Evolutionary conservation across 2,113 vertebrate species (phyloP).

Genomic region (Natator depressus): DNA sequence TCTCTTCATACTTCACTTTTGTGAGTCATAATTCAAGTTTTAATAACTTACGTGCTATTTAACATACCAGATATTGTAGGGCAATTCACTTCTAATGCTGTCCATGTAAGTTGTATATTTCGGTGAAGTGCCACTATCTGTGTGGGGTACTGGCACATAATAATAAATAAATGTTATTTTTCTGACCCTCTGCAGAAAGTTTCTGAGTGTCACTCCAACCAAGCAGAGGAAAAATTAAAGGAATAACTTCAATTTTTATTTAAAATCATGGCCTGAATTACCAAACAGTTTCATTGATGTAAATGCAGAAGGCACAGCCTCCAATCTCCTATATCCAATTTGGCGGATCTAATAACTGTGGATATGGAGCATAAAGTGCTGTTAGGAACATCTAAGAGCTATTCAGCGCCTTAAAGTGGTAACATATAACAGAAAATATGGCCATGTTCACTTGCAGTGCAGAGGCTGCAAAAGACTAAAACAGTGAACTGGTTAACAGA

Average conservation of each 20-base stretch:
- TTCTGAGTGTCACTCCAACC: accelerated
- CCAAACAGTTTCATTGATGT: neutral
- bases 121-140: neutral
- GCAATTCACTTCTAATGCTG: neutral
- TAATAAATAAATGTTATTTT: neutral
- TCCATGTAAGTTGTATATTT: neutral
- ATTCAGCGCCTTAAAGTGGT: neutral
- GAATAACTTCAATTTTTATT: neutral
- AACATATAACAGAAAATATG: neutral
- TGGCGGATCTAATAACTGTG: neutral
- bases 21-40: neutral
- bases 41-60: slow-evolving; percentile 10
- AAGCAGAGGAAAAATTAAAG: neutral
- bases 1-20: slow-evolving; percentile 21
- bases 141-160: neutral
- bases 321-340: neutral
- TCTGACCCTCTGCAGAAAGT: neutral
- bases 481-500: neutral
- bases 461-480: neutral
- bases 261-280: neutral
- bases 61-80: neutral
- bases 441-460: neutral
- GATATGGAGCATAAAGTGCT: neutral
- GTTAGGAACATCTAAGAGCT: neutral
- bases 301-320: neutral